These are phyloP conservation scores for Onychomys arenicola DNA, from an alignment of 2,797 vertebrate genomes.

Conservation along the genomic window DNA sequence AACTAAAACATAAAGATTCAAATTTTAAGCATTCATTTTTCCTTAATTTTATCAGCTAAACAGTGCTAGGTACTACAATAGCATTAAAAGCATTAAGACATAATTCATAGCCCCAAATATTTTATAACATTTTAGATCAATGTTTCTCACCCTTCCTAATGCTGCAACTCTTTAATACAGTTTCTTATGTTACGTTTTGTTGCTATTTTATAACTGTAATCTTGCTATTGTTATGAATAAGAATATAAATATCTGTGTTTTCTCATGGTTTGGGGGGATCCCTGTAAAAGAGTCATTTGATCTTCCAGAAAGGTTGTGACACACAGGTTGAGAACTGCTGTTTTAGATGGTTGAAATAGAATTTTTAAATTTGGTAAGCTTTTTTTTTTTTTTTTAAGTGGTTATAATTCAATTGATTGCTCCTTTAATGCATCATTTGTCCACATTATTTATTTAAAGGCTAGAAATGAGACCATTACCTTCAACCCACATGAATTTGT, in stretches of 20 bases:
- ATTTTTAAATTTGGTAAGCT: neutral
- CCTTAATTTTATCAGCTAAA: neutral
- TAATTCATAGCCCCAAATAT: neutral
- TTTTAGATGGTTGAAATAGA: neutral
- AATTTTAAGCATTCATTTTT: neutral
- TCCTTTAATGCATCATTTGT: neutral
- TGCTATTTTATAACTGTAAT: neutral
- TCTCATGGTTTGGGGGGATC: neutral
- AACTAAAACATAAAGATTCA: neutral
- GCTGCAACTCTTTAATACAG: neutral
- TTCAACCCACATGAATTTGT: neutral
- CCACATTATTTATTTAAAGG: neutral
- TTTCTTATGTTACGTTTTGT: neutral
- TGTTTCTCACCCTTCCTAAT: neutral
- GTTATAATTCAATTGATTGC: neutral
- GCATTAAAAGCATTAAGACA: neutral
- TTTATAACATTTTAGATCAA: neutral
- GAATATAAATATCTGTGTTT: neutral
- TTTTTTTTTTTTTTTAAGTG: neutral
- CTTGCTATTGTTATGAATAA: neutral
- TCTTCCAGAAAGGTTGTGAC: neutral
- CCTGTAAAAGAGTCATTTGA: neutral
- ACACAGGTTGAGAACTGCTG: neutral
- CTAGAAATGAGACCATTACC: neutral
- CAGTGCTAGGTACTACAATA: accelerated